A percentile compares a stretch with the other conserved stretches of the same genome.
Conservation (phyloP, 2,888 invertebrate genomes). For the Odontomyia ornata region DNA sequence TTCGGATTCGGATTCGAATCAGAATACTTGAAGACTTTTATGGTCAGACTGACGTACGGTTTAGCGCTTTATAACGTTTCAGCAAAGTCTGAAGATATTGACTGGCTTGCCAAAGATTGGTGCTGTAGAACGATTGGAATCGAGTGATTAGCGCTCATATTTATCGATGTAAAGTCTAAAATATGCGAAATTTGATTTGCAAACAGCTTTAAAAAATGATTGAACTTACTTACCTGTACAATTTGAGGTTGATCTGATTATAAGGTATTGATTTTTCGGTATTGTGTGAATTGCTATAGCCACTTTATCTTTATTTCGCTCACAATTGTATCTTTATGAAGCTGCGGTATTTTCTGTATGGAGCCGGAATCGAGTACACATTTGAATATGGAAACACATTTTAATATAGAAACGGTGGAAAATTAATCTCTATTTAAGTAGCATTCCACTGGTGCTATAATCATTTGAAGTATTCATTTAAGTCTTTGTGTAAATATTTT, state of each 20-base stretch:
- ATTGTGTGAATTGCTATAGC: neutral
- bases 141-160: neutral
- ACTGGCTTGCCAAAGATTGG: neutral
- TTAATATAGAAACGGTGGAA: neutral
- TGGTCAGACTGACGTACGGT: neutral
- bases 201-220: constrained; percentile 3
- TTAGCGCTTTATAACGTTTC: no score
- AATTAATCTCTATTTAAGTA: neutral
- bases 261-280: neutral
- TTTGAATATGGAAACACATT: neutral
- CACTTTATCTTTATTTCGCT: no score
- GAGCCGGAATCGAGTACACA: no score
- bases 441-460: no score
- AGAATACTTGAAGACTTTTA: constrained; percentile 2
- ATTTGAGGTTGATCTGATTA: constrained; percentile 2
- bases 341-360: no score
- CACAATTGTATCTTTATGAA: no score
- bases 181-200: neutral
- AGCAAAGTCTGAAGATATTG: neutral
- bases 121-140: neutral
- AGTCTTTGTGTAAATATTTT: no score
- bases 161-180: neutral
- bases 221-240: neutral
- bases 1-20: constrained; percentile 19
- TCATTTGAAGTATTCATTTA: no score